These are phyloP conservation scores for Pogona vitticeps DNA, from an alignment of 2,113 vertebrate genomes.

Conservation along the genomic window DNA sequence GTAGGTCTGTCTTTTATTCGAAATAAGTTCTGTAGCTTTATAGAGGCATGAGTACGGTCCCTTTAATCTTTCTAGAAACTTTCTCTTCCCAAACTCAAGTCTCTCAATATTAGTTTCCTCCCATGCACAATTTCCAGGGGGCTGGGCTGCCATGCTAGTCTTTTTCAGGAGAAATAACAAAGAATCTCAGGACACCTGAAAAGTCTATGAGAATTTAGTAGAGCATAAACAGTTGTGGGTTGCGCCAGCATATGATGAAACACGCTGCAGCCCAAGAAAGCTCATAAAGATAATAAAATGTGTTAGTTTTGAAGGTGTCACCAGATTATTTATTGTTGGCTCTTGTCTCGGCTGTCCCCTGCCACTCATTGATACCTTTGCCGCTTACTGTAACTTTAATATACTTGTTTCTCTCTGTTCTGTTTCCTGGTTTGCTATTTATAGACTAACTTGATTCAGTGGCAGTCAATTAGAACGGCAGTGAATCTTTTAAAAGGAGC, in stretches of 20 bases:
- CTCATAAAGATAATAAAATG: not conserved
- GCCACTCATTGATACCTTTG: not conserved
- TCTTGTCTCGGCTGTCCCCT: not conserved
- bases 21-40: not conserved
- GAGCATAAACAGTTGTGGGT: too few species aligned
- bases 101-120: too few species aligned
- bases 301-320: not conserved
- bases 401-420: slow-evolving; percentile 41
- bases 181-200: not conserved
- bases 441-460: slow-evolving; percentile 58
- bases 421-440: slow-evolving; percentile 60
- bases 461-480: slow-evolving; percentile 64
- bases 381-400: slow-evolving; percentile 30
- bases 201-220: not conserved
- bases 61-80: too few species aligned
- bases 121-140: not conserved
- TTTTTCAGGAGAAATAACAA: not conserved
- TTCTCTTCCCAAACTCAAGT: not conserved
- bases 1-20: too few species aligned
- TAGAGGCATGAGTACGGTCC: not conserved
- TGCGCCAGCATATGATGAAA: too few species aligned
- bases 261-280: not conserved
- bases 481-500: slow-evolving; percentile 61
- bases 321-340: not conserved
- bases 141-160: not conserved